Evolutionary conservation across 30 jellyfish, hydroid and myxozoan genomes (phyloP), one percentile per base, ranked within the genome.

Genomic region (Hydra vulgaris): DNA sequence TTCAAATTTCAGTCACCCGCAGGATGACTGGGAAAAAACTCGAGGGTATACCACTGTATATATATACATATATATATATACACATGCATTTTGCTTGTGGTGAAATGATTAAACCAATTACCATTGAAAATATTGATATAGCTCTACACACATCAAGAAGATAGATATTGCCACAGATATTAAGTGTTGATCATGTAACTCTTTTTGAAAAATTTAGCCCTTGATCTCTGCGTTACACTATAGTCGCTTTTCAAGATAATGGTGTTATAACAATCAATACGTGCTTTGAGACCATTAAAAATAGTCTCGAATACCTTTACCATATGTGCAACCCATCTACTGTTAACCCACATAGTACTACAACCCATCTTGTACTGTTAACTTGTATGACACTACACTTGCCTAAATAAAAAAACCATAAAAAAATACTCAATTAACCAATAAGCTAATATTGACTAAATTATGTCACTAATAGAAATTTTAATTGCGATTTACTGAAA

Each of bases 361-460:
- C n/a, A n/a, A 56, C 71, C 71, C n/a, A 56, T 56, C 17, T 56
- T 17, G 71, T 56, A 56, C 71, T n/a, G 71, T 56, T 56, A 56
- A 56, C 71, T 56, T n/a, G 71, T 56, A 56, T 56, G 71, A 56
- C 71, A 56, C 71, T 56, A 56, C 71, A 56, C n/a, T 56, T 56
- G 17, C 71, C 71, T 56, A 56, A 56, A n/a, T 56, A 56, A 56
- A 56, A 15, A 56, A 56, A 56, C n/a, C 71, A 15, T 56, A 56
- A 56, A 56, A n/a, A 56, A 56, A 56, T 56, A 15, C 71, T 56
- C n/a, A 15, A 56, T 15, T 56, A 56, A 56, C 71, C n/a, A 15
- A 15, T n/a, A 56, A 56, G 71, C 71, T 56, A 17, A 56, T n/a
- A 56, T 56, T 15, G 71, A 56, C n/a, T 56, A n/a, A n/a, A n/a